These are phyloP conservation scores for Geophilus truncorum DNA, from an alignment of 2,888 invertebrate genomes.

Conservation along the genomic window DNA sequence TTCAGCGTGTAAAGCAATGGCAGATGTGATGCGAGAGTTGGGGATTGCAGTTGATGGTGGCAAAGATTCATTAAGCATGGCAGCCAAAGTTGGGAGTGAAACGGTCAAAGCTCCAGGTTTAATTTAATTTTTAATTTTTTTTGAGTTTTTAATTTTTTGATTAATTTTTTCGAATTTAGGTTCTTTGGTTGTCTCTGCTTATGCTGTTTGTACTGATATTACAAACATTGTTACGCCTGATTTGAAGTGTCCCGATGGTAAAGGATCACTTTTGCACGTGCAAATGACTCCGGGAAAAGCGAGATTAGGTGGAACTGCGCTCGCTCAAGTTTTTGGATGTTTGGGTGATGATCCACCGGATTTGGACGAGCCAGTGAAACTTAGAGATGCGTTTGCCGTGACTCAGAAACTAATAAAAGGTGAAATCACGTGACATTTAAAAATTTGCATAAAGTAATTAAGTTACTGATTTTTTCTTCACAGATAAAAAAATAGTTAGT, in stretches of 20 bases:
- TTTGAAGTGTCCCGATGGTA: slow-evolving; percentile 60
- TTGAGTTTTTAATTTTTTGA: not conserved
- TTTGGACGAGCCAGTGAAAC: slow-evolving; percentile 61
- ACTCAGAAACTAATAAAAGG: slow-evolving; percentile 79
- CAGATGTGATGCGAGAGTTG: slow-evolving; percentile 70
- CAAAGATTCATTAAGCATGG: slow-evolving; percentile 97
- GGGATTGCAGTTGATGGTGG: slow-evolving; percentile 93
- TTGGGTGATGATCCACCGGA: slow-evolving; percentile 76
- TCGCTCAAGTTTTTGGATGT: slow-evolving; percentile 85
- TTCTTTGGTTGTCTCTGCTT: slow-evolving; percentile 90
- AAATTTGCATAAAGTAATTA: too few species aligned
- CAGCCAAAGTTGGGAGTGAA: slow-evolving; percentile 70
- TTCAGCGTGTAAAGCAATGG: slow-evolving; percentile 83
- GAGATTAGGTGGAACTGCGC: slow-evolving; percentile 83
- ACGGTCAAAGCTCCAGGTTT: slow-evolving; percentile 57
- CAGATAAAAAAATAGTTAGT: slow-evolving; percentile 65
- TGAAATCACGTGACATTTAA: too few species aligned
- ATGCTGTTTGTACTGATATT: slow-evolving; percentile 91
- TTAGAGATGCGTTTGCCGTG: slow-evolving; percentile 71
- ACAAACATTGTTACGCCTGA: slow-evolving; percentile 81
- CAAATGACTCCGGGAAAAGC: slow-evolving; percentile 68
- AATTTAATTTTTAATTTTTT: not conserved
- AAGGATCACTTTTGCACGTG: slow-evolving; percentile 49
- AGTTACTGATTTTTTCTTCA: too few species aligned
- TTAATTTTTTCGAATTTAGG: slow-evolving; percentile 63